Evolutionary conservation across 2,888 invertebrate species (phyloP), one percentile per base, ranked within the genome.

Genomic region (Slavum lentiscoides): DNA sequence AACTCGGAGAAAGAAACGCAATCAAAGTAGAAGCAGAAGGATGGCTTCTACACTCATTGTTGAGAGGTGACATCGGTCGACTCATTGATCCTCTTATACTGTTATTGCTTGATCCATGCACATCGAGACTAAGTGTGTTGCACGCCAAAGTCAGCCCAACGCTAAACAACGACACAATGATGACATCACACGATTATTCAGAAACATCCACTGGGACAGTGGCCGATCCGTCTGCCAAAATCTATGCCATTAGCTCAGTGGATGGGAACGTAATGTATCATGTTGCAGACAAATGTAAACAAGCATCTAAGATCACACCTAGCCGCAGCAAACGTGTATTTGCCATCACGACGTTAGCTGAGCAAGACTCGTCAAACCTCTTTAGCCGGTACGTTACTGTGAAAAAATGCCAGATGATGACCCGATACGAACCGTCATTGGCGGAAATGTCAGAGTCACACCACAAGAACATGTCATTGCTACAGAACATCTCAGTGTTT

Each of bases 161-260:
- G 55, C 88, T 90, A 82, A 88, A 88, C 17, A 77, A 85, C 86
- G 15, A 85, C 85, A 15, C 55, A 6, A 55, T 49, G 49, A 49
- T 49, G 49, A 49, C 13, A 13, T 13, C 83, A 85, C 37, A 86
- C 85, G 49, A 87, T 37, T 69, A 66, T 62, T 64, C 81, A 85
- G 82, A 86, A 86, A 59, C 85, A 84, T 82, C 84, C 53, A 61
- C 77, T 53, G 43, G 4, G 6, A 9, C 43, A 11, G 49, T 13
- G 3, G 81, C 62, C 23, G 82, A 77, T 61, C 84, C 9, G 87
- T 88, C 84, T 85, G 73, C 82, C 87, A 92, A 92, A 85, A 92
- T 94, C 19, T 94, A 92, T 85, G 94, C 94, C 0, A 93, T 94
- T 66, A 94, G 94, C 85, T 93, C 92, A 67, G 92, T 93, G 49